Conservation (phyloP, 2,113 vertebrate genomes). For the Rhegmatorhina hoffmannsi region DNA sequence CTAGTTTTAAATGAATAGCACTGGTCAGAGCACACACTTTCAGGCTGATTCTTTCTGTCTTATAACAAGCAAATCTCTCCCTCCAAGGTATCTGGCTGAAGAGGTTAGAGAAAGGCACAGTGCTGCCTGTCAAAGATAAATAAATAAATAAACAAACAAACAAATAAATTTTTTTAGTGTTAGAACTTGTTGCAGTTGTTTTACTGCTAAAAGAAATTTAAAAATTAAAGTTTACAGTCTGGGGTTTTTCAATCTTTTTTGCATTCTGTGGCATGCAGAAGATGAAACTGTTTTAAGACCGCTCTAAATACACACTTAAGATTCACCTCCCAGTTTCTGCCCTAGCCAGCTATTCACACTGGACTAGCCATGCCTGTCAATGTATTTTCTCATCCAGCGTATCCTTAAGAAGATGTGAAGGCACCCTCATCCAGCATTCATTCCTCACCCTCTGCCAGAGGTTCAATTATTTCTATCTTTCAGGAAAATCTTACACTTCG, state of each 20-base stretch:
- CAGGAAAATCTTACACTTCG: constrained; percentile 55
- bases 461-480: constrained; percentile 55
- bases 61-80: not conserved
- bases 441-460: constrained; percentile 8
- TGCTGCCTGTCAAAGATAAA: constrained; percentile 3
- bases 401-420: constrained; percentile 40
- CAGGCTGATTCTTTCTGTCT: not conserved
- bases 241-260: not conserved
- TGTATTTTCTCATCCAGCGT: not conserved
- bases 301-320: not conserved
- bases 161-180: not conserved
- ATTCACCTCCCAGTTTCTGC: constrained; percentile 29
- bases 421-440: constrained; percentile 43
- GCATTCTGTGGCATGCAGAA: not conserved
- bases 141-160: not conserved
- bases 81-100: constrained; percentile 9
- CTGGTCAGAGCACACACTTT: not conserved
- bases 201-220: not conserved
- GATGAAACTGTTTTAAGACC: not conserved
- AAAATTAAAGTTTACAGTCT: not conserved
- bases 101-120: not conserved
- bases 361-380: constrained; percentile 30
- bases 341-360: not conserved
- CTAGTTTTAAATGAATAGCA: not conserved
- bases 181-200: constrained; percentile 62